Evolutionary conservation across 2,888 invertebrate species (phyloP), one percentile per base, ranked within the genome.

Genomic region (Calameuta filiformis): DNA sequence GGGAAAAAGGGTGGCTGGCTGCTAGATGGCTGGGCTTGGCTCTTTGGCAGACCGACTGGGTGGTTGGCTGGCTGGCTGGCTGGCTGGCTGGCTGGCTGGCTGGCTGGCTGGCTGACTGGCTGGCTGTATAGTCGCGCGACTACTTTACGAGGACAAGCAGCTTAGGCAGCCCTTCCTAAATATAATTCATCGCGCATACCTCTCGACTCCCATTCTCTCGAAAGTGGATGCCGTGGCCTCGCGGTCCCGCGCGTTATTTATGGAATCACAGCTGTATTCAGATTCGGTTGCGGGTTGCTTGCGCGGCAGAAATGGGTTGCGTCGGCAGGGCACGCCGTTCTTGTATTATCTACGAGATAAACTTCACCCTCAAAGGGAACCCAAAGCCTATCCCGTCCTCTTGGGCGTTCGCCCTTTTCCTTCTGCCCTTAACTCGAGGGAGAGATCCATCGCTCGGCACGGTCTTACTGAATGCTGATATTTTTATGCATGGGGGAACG

Each of bases 221-320:
- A 73, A 37, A 83, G 80, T 81, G 81, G 82, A 71, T 31, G 31
- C 71, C 80, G 77, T 79, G 81, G 81, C 76, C 83, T 77, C 76
- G 81, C 81, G 71, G 71, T 71, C 71, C 56, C 79, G 78, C 82
- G 81, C 81, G 83, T 89, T 89, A 89, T 89, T 89, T 89, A 89
- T 88, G 88, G 87, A 88, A 88, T 88, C 87, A 81, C 87, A 86
- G 85, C 85, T 86, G 85, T 86, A 85, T 78, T 77, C 77, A 35
- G 75, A 79, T 77, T 77, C 77, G 77, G 74, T 68, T 77, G 75
- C 56, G 77, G 56, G 69, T 69, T 77, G 74, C 73, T 37, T 35
- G 76, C 77, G 77, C 74, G 76, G 77, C 76, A 75, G 75, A 78
- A 80, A 80, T 78, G 78, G 78, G 75, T 68, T 75, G 75, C 76